phyloP scores from a whole-genome alignment of 2,113 vertebrate genomes.

The Clarias magur region DNA sequence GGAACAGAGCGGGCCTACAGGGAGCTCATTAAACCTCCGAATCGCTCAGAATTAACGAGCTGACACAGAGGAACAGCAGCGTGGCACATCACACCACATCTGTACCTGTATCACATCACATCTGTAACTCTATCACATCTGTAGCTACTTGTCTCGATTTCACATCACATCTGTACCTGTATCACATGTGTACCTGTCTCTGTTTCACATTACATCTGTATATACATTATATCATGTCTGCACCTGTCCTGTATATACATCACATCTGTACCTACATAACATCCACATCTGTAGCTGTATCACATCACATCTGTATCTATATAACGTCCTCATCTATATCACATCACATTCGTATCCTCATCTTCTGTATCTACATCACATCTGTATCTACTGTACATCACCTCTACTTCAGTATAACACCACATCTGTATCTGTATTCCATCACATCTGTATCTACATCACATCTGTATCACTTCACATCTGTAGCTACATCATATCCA shows the following conservation, averaged over 20 bases:
- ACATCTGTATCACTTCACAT: background rate
- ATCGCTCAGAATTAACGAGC: conserved; percentile 63
- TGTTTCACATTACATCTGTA: background rate
- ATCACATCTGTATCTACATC: background rate
- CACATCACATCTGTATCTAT: background rate
- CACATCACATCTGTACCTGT: background rate
- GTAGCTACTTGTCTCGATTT: background rate
- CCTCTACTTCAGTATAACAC: no score
- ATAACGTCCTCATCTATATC: background rate
- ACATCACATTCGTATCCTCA: no score
- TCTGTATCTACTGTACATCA: no score
- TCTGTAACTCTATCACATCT: background rate
- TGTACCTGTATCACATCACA: background rate
- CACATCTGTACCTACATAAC: no score
- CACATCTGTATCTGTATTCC: background rate
- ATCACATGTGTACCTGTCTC: background rate
- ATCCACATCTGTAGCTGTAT: background rate
- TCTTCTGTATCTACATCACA: no score
- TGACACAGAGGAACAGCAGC: conserved; percentile 64
- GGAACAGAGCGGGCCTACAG: conserved; percentile 65
- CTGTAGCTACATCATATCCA: background rate
- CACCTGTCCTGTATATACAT: no score
- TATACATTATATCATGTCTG: no score
- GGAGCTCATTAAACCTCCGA: conserved; percentile 77
- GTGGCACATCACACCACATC: background rate